phyloP scores from a whole-genome alignment of 1,140 invertebrate species.

The Atopsyche davidsoni region DNA sequence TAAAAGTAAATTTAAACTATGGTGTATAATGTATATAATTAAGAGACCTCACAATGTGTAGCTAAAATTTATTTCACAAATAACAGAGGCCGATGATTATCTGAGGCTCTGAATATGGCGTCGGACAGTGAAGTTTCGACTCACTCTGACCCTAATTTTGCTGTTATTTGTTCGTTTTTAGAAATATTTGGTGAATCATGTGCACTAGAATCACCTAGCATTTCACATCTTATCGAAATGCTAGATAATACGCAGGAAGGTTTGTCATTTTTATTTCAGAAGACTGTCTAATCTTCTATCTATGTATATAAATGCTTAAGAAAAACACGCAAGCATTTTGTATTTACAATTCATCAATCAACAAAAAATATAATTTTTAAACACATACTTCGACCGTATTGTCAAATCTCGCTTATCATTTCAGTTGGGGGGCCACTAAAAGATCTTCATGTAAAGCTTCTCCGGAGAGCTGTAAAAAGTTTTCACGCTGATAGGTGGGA shows the following conservation, averaged over 20 bases:
- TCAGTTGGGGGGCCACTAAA: conserved; percentile 71
- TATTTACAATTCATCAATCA: too few species aligned
- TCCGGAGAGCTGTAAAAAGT: conserved; percentile 80
- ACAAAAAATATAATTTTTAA: too few species aligned
- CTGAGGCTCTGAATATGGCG: conserved; percentile 63
- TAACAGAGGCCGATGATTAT: conserved; percentile 31
- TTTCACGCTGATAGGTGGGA: conserved; percentile 88
- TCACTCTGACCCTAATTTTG: conserved; percentile 92
- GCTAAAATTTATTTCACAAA: conserved; percentile 8
- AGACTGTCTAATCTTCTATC: background rate
- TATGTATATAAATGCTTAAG: background rate
- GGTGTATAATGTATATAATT: conserved; percentile 38
- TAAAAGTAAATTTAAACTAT: conserved; percentile 41
- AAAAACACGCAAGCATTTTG: too few species aligned
- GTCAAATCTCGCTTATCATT: background rate
- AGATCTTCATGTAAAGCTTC: conserved; percentile 82
- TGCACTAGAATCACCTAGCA: conserved; percentile 67
- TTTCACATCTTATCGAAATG: conserved; percentile 79
- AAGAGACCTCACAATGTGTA: conserved; percentile 32
- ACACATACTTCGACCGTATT: background rate
- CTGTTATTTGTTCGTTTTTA: conserved; percentile 89
- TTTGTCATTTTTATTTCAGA: conserved; percentile 41
- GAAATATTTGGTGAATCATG: conserved; percentile 80
- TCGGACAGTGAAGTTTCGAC: conserved; percentile 77
- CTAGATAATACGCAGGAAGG: conserved; percentile 83